These are phyloP conservation scores for Romanogobio albipinnatus DNA, from an alignment of 2,113 vertebrate genomes.

Conservation along the genomic window DNA sequence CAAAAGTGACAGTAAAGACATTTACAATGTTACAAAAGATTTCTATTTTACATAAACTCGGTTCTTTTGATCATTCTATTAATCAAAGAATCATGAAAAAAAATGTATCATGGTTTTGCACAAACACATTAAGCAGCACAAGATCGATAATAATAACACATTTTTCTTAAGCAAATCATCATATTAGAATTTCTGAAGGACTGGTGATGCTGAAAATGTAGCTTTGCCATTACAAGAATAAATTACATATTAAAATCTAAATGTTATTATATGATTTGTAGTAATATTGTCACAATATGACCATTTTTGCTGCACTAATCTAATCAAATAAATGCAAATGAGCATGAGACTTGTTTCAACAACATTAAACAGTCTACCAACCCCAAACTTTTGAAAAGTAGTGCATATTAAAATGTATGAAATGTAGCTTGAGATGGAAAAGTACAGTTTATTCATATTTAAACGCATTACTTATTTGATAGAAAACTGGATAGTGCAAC, in stretches of 20 bases:
- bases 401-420: not conserved
- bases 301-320: too few relatives aligned
- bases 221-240: not conserved
- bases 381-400: not conserved
- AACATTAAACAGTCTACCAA: not conserved
- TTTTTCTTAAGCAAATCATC: not conserved
- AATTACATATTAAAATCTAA: not conserved
- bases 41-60: too few relatives aligned
- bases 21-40: too few relatives aligned
- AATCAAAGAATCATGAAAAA: too few relatives aligned
- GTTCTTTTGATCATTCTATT: too few relatives aligned
- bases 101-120: too few relatives aligned
- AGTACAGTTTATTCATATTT: not conserved
- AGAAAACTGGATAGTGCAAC: not conserved
- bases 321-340: not conserved
- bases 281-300: not conserved
- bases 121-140: not conserved
- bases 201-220: not conserved
- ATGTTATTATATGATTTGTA: not conserved
- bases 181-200: not conserved
- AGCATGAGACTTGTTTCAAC: not conserved
- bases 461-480: not conserved
- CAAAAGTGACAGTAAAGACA: too few relatives aligned
- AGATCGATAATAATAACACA: not conserved
- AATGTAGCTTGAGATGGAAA: not conserved